A percentile compares a stretch with the other conserved stretches of the same genome.
These are phyloP conservation scores for Ectemnius lituratus DNA, from an alignment of 2,888 invertebrate species.

Conservation along the genomic window DNA sequence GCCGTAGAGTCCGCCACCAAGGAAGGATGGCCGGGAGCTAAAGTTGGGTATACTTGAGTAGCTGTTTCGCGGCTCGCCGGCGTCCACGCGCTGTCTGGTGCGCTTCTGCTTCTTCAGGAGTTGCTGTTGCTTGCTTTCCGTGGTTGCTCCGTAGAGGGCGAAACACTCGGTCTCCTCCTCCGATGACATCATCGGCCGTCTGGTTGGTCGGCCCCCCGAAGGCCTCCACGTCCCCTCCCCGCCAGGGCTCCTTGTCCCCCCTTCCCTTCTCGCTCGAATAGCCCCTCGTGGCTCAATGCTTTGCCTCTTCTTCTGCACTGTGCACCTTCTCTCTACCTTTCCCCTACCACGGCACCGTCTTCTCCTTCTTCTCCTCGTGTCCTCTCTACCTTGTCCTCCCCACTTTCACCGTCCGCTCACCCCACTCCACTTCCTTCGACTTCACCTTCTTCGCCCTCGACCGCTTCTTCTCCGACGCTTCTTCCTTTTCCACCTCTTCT, in stretches of 20 bases:
- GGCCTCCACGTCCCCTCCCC: conserved; percentile 86
- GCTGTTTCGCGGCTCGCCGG: conserved; percentile 96
- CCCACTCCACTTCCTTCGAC: conserved; percentile 43
- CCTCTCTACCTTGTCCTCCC: conserved; percentile 45
- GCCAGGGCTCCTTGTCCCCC: conserved; percentile 80
- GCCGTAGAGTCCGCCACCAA: conserved; percentile 92
- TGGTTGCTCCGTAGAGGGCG: conserved; percentile 91
- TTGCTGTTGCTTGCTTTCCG: conserved; percentile 80
- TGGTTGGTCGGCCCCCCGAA: conserved; percentile 85
- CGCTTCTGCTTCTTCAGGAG: conserved; percentile 95
- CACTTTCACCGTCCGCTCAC: conserved; percentile 45
- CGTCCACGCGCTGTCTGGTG: conserved; percentile 97
- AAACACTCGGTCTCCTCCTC: conserved; percentile 96
- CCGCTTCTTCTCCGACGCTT: conserved; percentile 35
- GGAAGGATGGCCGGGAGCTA: conserved; percentile 88
- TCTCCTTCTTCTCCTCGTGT: conserved; percentile 1
- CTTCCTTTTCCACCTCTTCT: conserved; percentile 40
- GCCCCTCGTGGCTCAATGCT: conserved; percentile 83
- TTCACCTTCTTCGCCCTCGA: conserved; percentile 36
- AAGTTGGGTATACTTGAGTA: conserved; percentile 90
- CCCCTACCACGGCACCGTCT: conserved; percentile 62
- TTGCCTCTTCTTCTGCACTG: conserved; percentile 75
- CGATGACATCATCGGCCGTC: conserved; percentile 96
- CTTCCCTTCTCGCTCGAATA: conserved; percentile 83
- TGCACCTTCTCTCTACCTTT: conserved; percentile 55